phyloP scores from a whole-genome alignment of 92 coral and sea anemone species.

The Epizoanthus scotinus region DNA sequence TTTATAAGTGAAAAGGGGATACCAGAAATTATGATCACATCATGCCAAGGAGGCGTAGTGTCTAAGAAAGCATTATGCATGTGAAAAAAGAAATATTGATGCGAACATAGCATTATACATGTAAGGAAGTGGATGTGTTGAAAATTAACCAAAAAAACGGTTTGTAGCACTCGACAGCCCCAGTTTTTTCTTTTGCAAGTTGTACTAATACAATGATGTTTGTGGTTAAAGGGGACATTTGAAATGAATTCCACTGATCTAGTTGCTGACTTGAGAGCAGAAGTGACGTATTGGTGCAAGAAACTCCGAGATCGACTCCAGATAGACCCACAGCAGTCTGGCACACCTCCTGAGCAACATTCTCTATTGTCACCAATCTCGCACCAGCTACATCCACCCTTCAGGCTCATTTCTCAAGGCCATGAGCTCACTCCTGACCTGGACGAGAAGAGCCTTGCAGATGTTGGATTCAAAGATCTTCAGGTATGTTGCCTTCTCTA shows the following conservation, averaged over 20 bases:
- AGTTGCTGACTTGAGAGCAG: slow-evolving; percentile 96
- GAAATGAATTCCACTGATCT: slow-evolving; percentile 96
- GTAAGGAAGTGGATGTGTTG: no score
- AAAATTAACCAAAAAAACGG: no score
- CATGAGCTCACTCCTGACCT: slow-evolving; percentile 96
- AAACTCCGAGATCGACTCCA: slow-evolving; percentile 81
- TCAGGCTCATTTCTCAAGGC: slow-evolving; percentile 97
- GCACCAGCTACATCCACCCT: slow-evolving; percentile 89
- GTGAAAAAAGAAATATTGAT: no score
- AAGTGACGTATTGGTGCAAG: slow-evolving; percentile 97
- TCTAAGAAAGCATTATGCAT: no score
- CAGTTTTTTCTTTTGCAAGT: neutral
- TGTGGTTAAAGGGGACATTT: slow-evolving; percentile 80
- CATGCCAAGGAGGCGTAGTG: no score
- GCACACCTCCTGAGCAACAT: slow-evolving; percentile 65
- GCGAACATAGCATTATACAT: no score
- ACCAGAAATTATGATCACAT: no score
- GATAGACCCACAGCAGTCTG: slow-evolving; percentile 61
- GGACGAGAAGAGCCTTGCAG: slow-evolving; percentile 95
- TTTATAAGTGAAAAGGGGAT: neutral
- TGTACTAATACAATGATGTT: neutral
- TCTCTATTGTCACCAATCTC: slow-evolving; percentile 87
- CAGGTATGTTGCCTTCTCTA: slow-evolving; percentile 60
- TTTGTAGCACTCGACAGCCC: no score
- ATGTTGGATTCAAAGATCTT: slow-evolving; percentile 96